Evolutionary conservation across 2,888 invertebrate species (phyloP).

Genomic region (Onthophagus sagittarius): DNA sequence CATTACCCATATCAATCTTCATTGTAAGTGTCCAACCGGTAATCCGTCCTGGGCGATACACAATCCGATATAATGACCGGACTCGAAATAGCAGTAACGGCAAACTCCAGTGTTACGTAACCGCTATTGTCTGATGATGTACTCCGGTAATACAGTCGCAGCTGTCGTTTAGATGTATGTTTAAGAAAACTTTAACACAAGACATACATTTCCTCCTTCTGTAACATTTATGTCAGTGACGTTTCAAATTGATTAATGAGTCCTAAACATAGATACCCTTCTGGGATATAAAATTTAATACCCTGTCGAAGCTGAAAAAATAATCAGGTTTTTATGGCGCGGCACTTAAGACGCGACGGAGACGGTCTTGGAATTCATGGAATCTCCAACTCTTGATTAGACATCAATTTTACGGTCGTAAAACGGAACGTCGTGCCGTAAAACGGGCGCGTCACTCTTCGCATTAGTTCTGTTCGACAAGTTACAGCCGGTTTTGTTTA

Average conservation of each 20-base stretch:
- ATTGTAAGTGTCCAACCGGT: slow-evolving; percentile 10
- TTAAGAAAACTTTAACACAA: slow-evolving; percentile 17
- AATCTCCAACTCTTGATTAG: neutral
- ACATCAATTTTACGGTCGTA: neutral
- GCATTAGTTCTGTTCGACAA: neutral
- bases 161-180: neutral
- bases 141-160: neutral
- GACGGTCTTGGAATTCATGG: neutral
- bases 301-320: slow-evolving; percentile 5
- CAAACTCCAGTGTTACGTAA: neutral
- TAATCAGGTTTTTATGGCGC: slow-evolving; percentile 6
- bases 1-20: slow-evolving; percentile 10
- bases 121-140: neutral
- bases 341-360: slow-evolving; percentile 7
- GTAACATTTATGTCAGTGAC: slow-evolving; percentile 1
- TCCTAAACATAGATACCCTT: neutral
- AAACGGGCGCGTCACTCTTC: neutral
- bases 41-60: slow-evolving; percentile 1
- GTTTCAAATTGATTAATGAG: neutral
- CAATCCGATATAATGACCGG: slow-evolving; percentile 13
- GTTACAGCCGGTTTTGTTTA: neutral
- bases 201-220: neutral
- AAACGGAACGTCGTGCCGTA: neutral
- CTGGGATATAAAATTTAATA: neutral
- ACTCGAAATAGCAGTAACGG: neutral